Evolutionary conservation across 2,888 invertebrate genomes (phyloP), one percentile per base, ranked within the genome.

Genomic region (Stenotaenia linearis): DNA sequence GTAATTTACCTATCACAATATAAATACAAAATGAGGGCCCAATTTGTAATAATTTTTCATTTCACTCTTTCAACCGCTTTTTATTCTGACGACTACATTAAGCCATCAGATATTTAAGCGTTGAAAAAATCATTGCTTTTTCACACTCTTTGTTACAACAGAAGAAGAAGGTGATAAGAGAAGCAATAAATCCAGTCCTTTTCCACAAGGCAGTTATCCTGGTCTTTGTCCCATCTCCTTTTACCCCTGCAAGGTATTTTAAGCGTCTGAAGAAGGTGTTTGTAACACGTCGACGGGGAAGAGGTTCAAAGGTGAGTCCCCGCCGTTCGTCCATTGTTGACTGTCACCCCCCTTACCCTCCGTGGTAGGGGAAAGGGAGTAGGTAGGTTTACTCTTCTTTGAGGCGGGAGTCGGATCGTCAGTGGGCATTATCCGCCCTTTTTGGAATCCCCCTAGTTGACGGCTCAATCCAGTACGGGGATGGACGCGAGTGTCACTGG

Each of bases 401-500:
- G 69, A 69, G 69, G 69, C 69, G 69, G 69, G 69, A 69, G 69
- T 69, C 69, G 69, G 69, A 69, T 69, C 69, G 69, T 69, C 69
- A 69, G 69, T 69, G 69, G 69, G 69, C 69, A 69, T 69, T 69
- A 69, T 69, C 69, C 69, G 69, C 69, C 69, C 69, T 69, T 69
- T 69, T 69, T 23, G 69, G 69, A 69, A 69, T 28, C 28, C 28
- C 61, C 69, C 69, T 69, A 23, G 69, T 69, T 69, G 69, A 69
- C 69, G 69, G 69, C 69, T 69, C 69, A 69, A 69, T 69, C 69
- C 69, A 69, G 69, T 69, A 69, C 69, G 69, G 69, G 69, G 69
- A 69, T 69, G 69, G 69, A 69, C 69, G 69, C 69, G 69, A 69
- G 69, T 69, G 69, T 69, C 69, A 69, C 69, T 23, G 9, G 28